Evolutionary conservation across 2,888 invertebrate species (phyloP).

Genomic region (Melitaea athalia): DNA sequence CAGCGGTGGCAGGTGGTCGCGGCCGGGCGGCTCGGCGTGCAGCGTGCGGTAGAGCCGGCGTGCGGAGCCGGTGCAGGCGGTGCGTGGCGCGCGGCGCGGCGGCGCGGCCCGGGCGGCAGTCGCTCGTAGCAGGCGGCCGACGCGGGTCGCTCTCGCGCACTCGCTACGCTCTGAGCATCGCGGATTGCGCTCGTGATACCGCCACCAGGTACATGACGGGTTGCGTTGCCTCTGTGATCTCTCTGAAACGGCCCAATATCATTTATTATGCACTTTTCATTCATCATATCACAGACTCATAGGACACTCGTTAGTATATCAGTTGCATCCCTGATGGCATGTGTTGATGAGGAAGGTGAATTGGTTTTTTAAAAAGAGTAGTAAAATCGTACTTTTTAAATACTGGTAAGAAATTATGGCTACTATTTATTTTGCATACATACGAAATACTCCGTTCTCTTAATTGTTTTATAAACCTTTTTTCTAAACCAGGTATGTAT

Average conservation of each 20-base stretch:
- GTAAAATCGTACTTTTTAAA: constrained; percentile 39
- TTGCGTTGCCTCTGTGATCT: constrained; percentile 41
- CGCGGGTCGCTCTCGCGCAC: constrained; percentile 63
- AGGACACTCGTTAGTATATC: constrained; percentile 23
- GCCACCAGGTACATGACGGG: constrained; percentile 60
- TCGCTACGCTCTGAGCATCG: constrained; percentile 51
- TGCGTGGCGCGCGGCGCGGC: constrained; percentile 63
- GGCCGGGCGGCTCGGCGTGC: constrained; percentile 50
- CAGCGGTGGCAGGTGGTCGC: constrained; percentile 54
- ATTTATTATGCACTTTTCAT: constrained; percentile 64
- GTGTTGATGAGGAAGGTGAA: constrained; percentile 23
- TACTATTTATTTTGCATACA: constrained; percentile 1
- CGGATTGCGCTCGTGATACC: constrained; percentile 67
- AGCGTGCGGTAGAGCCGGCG: constrained; percentile 51
- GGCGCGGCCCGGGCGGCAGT: constrained; percentile 78
- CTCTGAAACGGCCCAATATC: constrained; percentile 46
- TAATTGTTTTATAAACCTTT: not conserved
- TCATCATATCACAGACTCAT: constrained; percentile 52
- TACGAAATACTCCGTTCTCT: not conserved
- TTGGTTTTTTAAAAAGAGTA: constrained; percentile 23
- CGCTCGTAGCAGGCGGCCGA: constrained; percentile 75
- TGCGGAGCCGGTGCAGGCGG: constrained; percentile 61
- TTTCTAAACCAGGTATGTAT: constrained; percentile 2
- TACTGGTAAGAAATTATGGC: constrained; percentile 39
- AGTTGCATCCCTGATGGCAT: constrained; percentile 24